Percentiles rank a stretch among this genome's conserved stretches.
Evolutionary conservation across 2,113 vertebrate species (phyloP).

Genomic region (Calonectris borealis): DNA sequence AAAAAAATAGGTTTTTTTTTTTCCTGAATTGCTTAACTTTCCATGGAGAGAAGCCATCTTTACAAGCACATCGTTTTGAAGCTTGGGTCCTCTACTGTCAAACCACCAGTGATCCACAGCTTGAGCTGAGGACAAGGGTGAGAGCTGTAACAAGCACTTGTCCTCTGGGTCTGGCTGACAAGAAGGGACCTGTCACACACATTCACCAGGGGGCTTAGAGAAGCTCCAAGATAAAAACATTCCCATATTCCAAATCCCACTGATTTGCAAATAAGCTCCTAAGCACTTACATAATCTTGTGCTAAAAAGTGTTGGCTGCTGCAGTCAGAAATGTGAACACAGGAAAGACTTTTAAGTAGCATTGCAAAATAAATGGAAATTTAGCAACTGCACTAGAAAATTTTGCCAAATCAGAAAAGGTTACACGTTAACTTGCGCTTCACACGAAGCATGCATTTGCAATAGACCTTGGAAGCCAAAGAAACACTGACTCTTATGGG

Average conservation of each 20-base stretch:
- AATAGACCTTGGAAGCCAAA: background rate
- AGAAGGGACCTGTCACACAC: background rate
- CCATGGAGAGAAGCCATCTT: background rate
- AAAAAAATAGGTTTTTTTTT: background rate
- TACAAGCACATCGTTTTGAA: fast-evolving
- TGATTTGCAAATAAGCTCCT: background rate
- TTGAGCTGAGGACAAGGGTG: background rate
- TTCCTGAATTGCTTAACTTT: background rate
- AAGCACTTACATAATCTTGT: conserved; percentile 40
- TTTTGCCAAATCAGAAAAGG: conserved; percentile 22
- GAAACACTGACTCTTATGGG: background rate
- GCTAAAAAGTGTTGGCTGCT: conserved; percentile 52
- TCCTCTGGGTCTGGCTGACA: background rate
- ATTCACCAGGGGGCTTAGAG: background rate
- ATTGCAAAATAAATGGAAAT: background rate
- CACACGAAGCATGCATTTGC: background rate
- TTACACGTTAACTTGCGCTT: background rate
- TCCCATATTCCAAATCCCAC: background rate
- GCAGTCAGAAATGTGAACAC: background rate
- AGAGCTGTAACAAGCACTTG: background rate
- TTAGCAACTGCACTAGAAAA: background rate
- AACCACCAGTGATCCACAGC: background rate
- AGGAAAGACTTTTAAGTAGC: background rate
- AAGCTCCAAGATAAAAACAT: background rate
- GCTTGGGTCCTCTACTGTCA: background rate